phyloP scores from a whole-genome alignment of 1,140 invertebrate species.

The Drosophila setifemur region DNA sequence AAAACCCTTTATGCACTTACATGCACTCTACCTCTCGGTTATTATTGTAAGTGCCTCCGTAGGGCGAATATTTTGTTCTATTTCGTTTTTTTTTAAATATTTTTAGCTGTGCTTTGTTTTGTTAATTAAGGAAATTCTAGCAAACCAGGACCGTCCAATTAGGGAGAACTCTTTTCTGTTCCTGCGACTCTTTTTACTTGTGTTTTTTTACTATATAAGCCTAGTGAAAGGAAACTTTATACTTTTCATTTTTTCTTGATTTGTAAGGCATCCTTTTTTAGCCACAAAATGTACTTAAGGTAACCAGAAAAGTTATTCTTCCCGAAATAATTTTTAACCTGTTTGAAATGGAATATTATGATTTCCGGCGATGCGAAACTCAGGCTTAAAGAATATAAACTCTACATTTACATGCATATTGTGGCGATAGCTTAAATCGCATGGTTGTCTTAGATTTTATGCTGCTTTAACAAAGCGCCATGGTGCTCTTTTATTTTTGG shows the following conservation, averaged over 20 bases:
- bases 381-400: too few species aligned
- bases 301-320: too few species aligned
- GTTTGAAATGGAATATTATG: too few species aligned
- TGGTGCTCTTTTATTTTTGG: not conserved
- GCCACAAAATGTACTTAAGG: too few species aligned
- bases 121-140: slow-evolving; percentile 64
- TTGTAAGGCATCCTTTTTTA: not conserved
- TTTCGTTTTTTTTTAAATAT: slow-evolving; percentile 43
- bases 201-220: slow-evolving; percentile 5
- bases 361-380: too few species aligned
- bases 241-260: not conserved
- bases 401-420: too few species aligned
- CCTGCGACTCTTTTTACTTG: not conserved
- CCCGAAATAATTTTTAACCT: not conserved
- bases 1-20: not conserved
- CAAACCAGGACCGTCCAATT: not conserved
- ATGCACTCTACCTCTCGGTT: not conserved
- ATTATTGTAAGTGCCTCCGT: slow-evolving; percentile 48
- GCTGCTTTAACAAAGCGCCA: not conserved
- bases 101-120: slow-evolving; percentile 69
- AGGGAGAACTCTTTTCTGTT: slow-evolving; percentile 6
- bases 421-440: too few species aligned
- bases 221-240: slow-evolving; percentile 3
- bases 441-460: not conserved
- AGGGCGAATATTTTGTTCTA: slow-evolving; percentile 24